Evolutionary conservation across 2,888 invertebrate genomes (phyloP).

Genomic region (Drosophila paramelanica): DNA sequence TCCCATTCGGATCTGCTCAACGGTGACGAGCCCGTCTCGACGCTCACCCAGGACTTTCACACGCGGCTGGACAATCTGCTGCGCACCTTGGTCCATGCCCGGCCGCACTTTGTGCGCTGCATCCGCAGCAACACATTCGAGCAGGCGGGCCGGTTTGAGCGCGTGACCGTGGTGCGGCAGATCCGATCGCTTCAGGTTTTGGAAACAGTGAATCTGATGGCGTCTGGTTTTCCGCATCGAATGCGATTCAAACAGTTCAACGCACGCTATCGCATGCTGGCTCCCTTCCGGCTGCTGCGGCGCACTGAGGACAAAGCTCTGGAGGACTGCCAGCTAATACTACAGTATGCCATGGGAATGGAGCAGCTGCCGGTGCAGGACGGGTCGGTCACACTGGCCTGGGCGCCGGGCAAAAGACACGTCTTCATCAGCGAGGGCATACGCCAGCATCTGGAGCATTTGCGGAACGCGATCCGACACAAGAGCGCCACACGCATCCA

Average conservation of each 20-base stretch:
- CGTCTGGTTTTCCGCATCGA: conserved; percentile 96
- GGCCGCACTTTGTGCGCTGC: conserved; percentile 97
- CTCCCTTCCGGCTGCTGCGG: conserved; percentile 90
- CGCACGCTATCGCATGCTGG: conserved; percentile 93
- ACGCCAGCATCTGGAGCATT: conserved; percentile 93
- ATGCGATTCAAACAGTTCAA: conserved; percentile 97
- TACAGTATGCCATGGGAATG: conserved; percentile 90
- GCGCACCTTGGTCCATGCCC: conserved; percentile 95
- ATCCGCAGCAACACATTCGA: conserved; percentile 94
- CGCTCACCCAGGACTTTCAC: conserved; percentile 97
- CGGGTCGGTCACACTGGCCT: conserved; percentile 90
- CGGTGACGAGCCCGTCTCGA: conserved; percentile 94
- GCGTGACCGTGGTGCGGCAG: conserved; percentile 93
- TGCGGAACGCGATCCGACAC: conserved; percentile 91
- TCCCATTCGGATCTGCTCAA: conserved; percentile 93
- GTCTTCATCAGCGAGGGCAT: conserved; percentile 97
- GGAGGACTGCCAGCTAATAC: conserved; percentile 91
- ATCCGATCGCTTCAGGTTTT: conserved; percentile 95
- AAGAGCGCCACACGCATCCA: conserved; percentile 94
- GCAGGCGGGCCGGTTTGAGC: conserved; percentile 93
- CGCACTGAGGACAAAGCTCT: conserved; percentile 90
- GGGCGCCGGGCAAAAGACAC: conserved; percentile 96
- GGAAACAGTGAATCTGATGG: conserved; percentile 98
- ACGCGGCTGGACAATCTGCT: conserved; percentile 96
- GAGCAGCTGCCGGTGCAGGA: conserved; percentile 87